Percentiles rank a stretch among this genome's conserved stretches.
Evolutionary conservation across 2,113 vertebrate species (phyloP).

Genomic region (Phalacrocorax brasilianus): DNA sequence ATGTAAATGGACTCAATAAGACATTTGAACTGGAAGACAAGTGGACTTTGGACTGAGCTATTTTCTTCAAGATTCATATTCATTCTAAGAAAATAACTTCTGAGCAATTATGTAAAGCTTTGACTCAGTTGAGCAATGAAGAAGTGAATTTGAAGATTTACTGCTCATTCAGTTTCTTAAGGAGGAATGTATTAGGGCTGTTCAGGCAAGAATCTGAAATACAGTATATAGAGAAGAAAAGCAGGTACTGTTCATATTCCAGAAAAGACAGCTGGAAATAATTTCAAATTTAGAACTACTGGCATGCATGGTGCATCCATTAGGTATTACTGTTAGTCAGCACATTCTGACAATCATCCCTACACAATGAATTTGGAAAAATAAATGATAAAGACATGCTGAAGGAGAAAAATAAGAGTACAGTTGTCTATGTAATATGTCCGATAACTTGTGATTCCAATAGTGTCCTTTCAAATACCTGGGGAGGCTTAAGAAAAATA

Average conservation of each 20-base stretch:
- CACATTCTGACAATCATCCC: constrained; percentile 26
- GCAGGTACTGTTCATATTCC: constrained; percentile 18
- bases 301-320: background rate
- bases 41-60: background rate
- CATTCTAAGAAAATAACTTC: constrained; percentile 5
- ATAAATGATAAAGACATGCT: background rate
- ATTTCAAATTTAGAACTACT: constrained; percentile 35
- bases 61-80: background rate
- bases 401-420: background rate
- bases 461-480: background rate
- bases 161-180: background rate
- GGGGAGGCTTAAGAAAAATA: background rate
- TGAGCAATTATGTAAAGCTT: background rate
- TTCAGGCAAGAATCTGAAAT: constrained; percentile 1
- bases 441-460: background rate
- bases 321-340: constrained; percentile 50
- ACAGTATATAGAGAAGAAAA: constrained; percentile 32
- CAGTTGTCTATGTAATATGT: background rate
- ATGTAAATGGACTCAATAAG: background rate
- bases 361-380: constrained; percentile 29
- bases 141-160: constrained; percentile 1
- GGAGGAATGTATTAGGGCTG: background rate
- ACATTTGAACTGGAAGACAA: constrained; percentile 29
- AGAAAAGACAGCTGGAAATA: constrained; percentile 44
- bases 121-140: background rate